A percentile compares a stretch with the other conserved stretches of the same genome.
These are phyloP conservation scores for Raphicerus campestris DNA, from an alignment of 2,113 vertebrate genomes.

Conservation along the genomic window DNA sequence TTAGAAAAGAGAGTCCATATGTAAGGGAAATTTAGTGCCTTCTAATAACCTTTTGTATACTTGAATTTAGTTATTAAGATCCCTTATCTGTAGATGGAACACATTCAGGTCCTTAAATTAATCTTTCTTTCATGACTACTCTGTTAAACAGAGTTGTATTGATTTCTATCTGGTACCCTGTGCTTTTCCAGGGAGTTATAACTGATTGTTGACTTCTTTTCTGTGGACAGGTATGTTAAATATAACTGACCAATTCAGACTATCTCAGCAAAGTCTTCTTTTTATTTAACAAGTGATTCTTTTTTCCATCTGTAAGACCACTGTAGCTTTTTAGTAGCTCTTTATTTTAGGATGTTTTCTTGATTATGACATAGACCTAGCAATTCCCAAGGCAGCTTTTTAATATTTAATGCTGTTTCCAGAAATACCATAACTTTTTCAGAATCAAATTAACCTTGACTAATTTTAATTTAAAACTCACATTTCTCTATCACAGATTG, in stretches of 20 bases:
- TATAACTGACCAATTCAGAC: neutral
- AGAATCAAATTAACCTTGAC: constrained; percentile 46
- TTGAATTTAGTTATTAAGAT: constrained; percentile 38
- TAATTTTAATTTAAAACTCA: constrained; percentile 33
- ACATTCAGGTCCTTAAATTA: constrained; percentile 43
- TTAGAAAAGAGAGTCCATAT: neutral
- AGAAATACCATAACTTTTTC: constrained; percentile 43
- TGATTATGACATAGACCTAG: neutral
- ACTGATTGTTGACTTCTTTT: constrained; percentile 33
- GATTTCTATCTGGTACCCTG: constrained; percentile 25
- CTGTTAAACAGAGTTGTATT: constrained; percentile 39
- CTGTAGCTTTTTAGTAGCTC: neutral
- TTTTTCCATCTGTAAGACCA: neutral
- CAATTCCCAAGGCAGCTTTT: neutral
- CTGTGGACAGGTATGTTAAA: neutral
- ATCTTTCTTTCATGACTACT: constrained; percentile 41
- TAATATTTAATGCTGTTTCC: neutral
- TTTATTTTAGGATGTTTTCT: constrained; percentile 40
- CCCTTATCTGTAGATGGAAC: constrained; percentile 6
- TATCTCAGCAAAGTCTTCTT: neutral
- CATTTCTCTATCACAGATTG: constrained; percentile 20
- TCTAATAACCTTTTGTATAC: constrained; percentile 31
- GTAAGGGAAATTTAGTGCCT: neutral
- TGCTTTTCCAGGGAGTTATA: constrained; percentile 32
- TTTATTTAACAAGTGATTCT: neutral